Evolutionary conservation across 1,140 invertebrate genomes (phyloP).

Genomic region (Apocrypta bakeri): DNA sequence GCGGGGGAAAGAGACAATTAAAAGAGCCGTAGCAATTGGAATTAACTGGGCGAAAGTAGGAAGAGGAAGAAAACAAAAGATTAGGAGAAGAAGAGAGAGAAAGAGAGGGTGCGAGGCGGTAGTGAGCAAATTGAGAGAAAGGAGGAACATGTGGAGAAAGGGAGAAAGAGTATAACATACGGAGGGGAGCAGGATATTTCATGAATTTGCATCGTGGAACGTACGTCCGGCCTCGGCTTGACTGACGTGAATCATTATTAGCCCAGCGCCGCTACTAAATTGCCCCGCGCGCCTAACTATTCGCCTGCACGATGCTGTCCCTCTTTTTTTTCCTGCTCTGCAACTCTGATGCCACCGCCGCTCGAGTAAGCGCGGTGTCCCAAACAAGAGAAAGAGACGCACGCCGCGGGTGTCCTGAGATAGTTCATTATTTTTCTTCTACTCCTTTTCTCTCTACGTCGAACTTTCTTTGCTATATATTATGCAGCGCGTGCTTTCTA

Average conservation of each 20-base stretch:
- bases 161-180: conserved; percentile 10
- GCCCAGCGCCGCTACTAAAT: conserved; percentile 15
- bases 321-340: conserved; percentile 10
- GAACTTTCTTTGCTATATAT: no score
- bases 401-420: no score
- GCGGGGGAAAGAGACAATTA: conserved; percentile 40
- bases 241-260: conserved; percentile 47
- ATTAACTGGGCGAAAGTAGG: conserved; percentile 47
- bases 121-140: conserved; percentile 16
- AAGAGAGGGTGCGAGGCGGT: not conserved
- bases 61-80: conserved; percentile 50
- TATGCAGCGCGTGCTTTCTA: no score
- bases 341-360: not conserved
- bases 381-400: no score
- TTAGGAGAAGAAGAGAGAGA: conserved; percentile 8
- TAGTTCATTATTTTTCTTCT: no score
- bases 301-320: not conserved
- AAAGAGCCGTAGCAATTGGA: conserved; percentile 31
- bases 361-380: no score
- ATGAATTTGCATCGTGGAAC: conserved; percentile 47
- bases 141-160: not conserved
- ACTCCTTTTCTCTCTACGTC: no score
- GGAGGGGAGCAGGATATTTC: conserved; percentile 50
- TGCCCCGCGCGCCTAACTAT: conserved; percentile 37
- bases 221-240: conserved; percentile 37